These are phyloP conservation scores for Lophotriccus pileatus DNA, from an alignment of 2,797 vertebrate genomes.

Conservation along the genomic window DNA sequence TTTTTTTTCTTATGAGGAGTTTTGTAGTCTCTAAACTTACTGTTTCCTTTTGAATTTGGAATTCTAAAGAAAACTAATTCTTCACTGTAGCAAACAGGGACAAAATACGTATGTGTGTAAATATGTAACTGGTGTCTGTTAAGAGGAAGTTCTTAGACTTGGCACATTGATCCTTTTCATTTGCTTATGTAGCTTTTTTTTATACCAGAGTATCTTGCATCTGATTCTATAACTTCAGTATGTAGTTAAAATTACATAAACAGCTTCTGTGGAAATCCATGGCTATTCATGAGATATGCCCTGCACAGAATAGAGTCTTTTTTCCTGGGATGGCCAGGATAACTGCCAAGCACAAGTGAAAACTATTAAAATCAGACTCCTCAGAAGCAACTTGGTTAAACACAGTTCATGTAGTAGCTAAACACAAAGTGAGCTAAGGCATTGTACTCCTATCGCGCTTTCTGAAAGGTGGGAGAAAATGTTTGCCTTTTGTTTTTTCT, in stretches of 20 bases:
- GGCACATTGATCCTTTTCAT: neutral
- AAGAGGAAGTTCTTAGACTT: neutral
- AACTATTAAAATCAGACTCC: neutral
- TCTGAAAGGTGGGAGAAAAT: neutral
- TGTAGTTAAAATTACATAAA: neutral
- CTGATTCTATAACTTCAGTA: neutral
- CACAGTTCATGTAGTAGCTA: neutral
- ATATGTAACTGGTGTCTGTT: neutral
- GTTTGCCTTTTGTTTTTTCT: neutral
- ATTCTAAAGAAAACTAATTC: neutral
- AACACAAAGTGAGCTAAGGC: neutral
- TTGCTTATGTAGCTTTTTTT: neutral
- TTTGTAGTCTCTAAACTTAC: neutral
- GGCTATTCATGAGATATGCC: neutral
- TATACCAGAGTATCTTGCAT: neutral
- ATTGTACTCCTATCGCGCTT: neutral
- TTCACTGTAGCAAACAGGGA: neutral
- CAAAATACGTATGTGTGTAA: neutral
- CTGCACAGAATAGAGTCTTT: neutral
- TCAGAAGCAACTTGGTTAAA: neutral
- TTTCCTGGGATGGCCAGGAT: neutral
- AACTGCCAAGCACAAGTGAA: neutral
- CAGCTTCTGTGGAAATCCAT: neutral
- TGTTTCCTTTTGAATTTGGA: neutral
- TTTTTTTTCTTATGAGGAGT: neutral